Evolutionary conservation across 2,113 vertebrate species (phyloP), one percentile per base, ranked within the genome.

Genomic region (Pleuronectes platessa): DNA sequence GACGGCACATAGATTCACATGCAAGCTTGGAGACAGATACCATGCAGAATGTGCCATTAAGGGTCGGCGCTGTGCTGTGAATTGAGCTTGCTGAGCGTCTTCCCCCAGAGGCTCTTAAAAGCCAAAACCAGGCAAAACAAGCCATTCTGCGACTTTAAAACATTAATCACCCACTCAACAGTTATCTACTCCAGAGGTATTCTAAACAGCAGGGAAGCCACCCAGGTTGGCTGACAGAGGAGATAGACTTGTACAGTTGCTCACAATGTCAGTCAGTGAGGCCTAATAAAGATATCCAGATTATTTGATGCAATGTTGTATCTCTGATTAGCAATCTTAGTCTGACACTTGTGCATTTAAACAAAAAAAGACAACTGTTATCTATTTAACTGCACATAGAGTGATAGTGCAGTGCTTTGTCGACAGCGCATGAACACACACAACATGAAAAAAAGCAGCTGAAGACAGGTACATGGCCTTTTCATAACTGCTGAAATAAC

Each of bases 91-190:
- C 65, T 78, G 68, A 74, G 77, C 70, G 69, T 31, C 35, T 75
- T 84, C 56, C 55, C 59, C 23, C 40, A 3, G 61, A 72, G 53
- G 71, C 75, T 79, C 87, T 88, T 82, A 81, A 90, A 88, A 88
- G 82, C 72, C 71, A 87, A 68, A 86, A 78, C 61, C 63, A 69
- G 84, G 81, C 73, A 78, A 54, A 84, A 86, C 64, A 83, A 81
- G 67, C 71, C 65, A 21, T 68, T 68, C 61, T 75, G 79, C 60
- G 76, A 79, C 78, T 79, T 85, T 84, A 56, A 91, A 90, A 82
- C 74, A 86, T 76, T 84, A 89, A 92, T 90, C 89, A 82, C 65
- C 86, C 82, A 79, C 86, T 84, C 81, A 85, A 76, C 82, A 83
- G 82, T 74, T 81, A 77, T 82, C 82, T 77, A 78, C 75, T 68